These are phyloP conservation scores for Clamator glandarius DNA, from an alignment of 2,797 vertebrate species.

Conservation along the genomic window DNA sequence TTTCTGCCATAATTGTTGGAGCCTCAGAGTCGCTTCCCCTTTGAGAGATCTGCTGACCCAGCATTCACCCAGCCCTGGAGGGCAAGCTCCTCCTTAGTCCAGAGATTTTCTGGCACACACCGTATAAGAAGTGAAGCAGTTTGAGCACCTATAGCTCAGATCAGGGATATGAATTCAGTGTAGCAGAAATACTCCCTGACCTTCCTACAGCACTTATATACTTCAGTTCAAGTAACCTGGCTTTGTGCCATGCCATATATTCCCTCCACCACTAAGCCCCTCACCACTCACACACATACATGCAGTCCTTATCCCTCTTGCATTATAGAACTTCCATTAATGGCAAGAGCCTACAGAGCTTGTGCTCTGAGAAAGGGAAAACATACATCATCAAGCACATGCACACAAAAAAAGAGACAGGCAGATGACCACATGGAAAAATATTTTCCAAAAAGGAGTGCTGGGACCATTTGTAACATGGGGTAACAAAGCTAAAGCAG, in stretches of 20 bases:
- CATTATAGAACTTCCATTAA: not conserved
- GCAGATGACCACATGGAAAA: not conserved
- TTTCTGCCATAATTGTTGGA: not conserved
- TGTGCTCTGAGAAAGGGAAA: not conserved
- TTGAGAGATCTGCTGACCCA: not conserved
- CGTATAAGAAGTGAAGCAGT: not conserved
- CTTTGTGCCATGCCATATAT: not conserved
- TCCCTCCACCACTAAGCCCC: too few species aligned
- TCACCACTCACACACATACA: accelerated
- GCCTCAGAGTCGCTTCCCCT: not conserved
- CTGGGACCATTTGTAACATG: not conserved
- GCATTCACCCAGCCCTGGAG: not conserved
- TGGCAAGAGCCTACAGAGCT: not conserved
- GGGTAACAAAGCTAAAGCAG: not conserved
- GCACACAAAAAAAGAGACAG: not conserved
- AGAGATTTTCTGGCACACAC: accelerated
- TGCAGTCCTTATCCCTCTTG: not conserved
- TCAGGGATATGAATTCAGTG: not conserved
- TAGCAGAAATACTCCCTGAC: not conserved
- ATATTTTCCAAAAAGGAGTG: not conserved
- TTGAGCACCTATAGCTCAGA: not conserved
- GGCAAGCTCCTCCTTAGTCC: not conserved
- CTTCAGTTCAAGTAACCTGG: not conserved
- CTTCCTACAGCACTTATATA: not conserved
- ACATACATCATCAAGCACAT: not conserved